Conservation (phyloP, 2,888 invertebrate genomes). For the Lypha dubia region DNA sequence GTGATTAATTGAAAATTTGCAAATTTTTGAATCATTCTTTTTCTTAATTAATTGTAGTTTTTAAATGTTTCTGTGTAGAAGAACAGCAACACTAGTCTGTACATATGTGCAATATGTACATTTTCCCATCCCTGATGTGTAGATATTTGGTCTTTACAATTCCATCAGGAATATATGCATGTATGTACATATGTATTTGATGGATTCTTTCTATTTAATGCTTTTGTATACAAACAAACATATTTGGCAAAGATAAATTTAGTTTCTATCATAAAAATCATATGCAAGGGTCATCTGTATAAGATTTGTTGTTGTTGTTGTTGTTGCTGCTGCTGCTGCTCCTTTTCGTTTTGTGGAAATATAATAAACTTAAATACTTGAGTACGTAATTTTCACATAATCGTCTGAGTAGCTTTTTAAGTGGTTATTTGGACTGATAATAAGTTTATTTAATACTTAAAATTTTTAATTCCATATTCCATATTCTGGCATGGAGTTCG, state of each 20-base stretch:
- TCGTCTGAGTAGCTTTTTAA: constrained; percentile 66
- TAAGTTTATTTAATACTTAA: constrained; percentile 53
- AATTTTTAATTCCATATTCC: constrained; percentile 14
- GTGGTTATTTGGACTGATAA: constrained; percentile 43
- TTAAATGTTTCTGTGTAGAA: too few relatives aligned
- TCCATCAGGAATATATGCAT: constrained; percentile 29
- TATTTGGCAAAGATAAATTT: constrained; percentile 33
- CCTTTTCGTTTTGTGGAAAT: neutral
- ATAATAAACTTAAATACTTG: constrained; percentile 16
- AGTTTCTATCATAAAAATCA: constrained; percentile 13
- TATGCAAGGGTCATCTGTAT: constrained; percentile 18
- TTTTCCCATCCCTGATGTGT: constrained; percentile 4
- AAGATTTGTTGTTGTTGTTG: neutral
- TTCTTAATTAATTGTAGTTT: too few relatives aligned
- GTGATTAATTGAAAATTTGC: too few relatives aligned
- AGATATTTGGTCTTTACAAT: constrained; percentile 36
- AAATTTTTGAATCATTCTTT: too few relatives aligned
- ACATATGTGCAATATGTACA: neutral
- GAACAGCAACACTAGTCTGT: too few relatives aligned
- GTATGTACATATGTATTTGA: constrained; percentile 47
- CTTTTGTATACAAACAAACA: neutral
- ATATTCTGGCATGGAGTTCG: constrained; percentile 24
- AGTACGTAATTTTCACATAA: constrained; percentile 66
- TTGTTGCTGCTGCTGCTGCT: neutral
- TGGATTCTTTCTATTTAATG: constrained; percentile 19